Percentiles rank a stretch among this genome's conserved stretches.
Conservation (phyloP, 2,797 vertebrate genomes). For the Rhinogobio ventralis region DNA sequence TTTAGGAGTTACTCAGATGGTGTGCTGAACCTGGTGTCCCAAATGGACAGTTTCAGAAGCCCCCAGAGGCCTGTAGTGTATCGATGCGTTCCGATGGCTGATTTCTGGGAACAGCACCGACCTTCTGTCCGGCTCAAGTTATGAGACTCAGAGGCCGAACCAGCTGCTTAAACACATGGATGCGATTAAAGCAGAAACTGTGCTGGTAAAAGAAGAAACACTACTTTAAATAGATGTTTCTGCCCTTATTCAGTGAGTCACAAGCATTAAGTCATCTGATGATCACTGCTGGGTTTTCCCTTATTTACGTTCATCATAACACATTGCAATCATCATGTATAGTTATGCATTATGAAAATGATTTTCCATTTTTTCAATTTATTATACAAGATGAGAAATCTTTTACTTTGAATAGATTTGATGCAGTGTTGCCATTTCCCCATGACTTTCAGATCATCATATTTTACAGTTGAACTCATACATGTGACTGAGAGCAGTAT, state of each 20-base stretch:
- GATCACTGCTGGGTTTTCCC: neutral
- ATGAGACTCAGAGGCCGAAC: slow-evolving; percentile 55
- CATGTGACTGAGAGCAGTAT: neutral
- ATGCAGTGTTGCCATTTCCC: neutral
- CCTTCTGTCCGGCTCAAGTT: slow-evolving; percentile 64
- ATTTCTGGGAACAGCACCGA: slow-evolving; percentile 63
- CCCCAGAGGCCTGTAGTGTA: slow-evolving; percentile 55
- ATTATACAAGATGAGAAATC: neutral
- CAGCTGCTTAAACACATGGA: slow-evolving; percentile 66
- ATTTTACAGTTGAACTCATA: neutral
- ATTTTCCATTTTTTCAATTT: neutral
- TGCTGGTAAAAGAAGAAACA: slow-evolving; percentile 27
- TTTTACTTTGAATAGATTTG: neutral
- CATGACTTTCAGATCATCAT: neutral
- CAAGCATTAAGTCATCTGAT: slow-evolving; percentile 11
- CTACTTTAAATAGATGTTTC: slow-evolving; percentile 37
- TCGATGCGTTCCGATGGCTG: slow-evolving; percentile 64
- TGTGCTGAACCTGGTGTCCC: slow-evolving; percentile 24
- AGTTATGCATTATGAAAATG: neutral
- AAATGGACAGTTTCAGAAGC: slow-evolving; percentile 41
- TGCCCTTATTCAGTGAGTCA: neutral
- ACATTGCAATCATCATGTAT: neutral
- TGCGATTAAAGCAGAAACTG: slow-evolving; percentile 63
- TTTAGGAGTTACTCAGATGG: slow-evolving; percentile 40
- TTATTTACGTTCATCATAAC: neutral